These are phyloP conservation scores for Ibidorhyncha struthersii DNA, from an alignment of 2,113 vertebrate genomes.

Conservation along the genomic window DNA sequence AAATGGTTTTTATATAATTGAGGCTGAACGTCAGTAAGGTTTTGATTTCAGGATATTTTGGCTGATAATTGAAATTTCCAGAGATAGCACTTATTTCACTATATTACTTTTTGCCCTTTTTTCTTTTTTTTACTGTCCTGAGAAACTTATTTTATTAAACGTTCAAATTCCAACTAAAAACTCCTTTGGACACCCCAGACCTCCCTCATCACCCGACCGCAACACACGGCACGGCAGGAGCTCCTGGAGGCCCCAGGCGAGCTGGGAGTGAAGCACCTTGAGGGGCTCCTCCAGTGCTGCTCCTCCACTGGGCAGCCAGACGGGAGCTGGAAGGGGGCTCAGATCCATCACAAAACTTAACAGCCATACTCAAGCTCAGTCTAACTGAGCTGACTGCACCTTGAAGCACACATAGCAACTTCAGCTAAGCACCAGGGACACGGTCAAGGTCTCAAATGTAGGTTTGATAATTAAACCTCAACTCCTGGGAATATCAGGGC, in stretches of 20 bases:
- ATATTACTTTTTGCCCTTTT: background rate
- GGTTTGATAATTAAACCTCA: background rate
- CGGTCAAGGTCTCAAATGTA: background rate
- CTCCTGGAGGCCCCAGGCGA: rapidly evolving
- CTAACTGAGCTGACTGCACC: background rate
- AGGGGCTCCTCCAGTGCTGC: background rate
- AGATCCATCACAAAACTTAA: background rate
- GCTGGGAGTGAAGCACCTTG: background rate
- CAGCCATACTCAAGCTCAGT: background rate
- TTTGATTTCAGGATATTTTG: conserved; percentile 63
- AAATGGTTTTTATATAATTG: conserved; percentile 49
- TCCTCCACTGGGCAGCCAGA: background rate
- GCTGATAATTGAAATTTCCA: conserved; percentile 62
- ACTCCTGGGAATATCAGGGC: background rate
- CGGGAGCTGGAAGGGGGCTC: background rate
- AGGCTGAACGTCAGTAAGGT: conserved; percentile 50
- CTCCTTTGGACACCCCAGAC: background rate
- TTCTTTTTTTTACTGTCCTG: background rate
- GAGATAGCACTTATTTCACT: conserved; percentile 30
- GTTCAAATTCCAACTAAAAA: background rate
- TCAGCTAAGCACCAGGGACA: background rate
- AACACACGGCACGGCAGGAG: background rate
- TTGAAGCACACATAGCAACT: background rate
- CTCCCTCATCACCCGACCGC: background rate
- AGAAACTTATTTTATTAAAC: background rate